Evolutionary conservation across 2,113 vertebrate genomes (phyloP), one percentile per base, ranked within the genome.

Genomic region (Dissostichus mawsoni): DNA sequence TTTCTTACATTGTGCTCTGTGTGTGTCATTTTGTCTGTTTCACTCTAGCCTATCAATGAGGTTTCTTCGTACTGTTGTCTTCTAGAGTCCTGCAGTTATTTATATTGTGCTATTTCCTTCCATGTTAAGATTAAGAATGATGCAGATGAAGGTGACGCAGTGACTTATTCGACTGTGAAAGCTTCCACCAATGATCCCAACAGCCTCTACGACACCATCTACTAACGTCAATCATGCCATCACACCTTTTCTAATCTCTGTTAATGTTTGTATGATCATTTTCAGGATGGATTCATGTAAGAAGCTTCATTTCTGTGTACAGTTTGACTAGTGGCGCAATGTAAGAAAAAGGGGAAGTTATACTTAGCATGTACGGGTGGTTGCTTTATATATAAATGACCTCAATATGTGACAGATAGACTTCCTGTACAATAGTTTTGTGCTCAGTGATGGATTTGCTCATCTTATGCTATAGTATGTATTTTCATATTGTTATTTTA

Each of bases 81-180:
- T 53, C 18, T 11, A 11, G 8, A 5, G 6, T 48, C 47, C 65
- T 41, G 25, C 41, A 36, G 5, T 50, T 1, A 20, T 12, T n/a
- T 16, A 48, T 8, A 12, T 47, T n/a, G 1, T n/a, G 25, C 1
- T 44, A 5, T 68, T 69, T 75, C 29, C 45, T 16, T 0, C 0
- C 44, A 78, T 65, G 55, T 64, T 74, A 11, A 0, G 23, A 0
- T 23, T 3, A 62, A 52, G 76, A 29, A 44, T 2, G 36, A 36
- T 8, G 69, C 18, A 2, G 48, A 58, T 41, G 69, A 64, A n/a
- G 48, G 1, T 6, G 73, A 41, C 14, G 10, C 8, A 3, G 84
- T 90, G 61, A 86, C 65, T 18, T 88, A 88, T 66, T 41, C 17
- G 5, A 18, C 62, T 0, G 74, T 90, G 25, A 87, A 62, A 8